These are phyloP conservation scores for Macrobrachium rosenbergii DNA, from an alignment of 1,140 invertebrate species.

Conservation along the genomic window DNA sequence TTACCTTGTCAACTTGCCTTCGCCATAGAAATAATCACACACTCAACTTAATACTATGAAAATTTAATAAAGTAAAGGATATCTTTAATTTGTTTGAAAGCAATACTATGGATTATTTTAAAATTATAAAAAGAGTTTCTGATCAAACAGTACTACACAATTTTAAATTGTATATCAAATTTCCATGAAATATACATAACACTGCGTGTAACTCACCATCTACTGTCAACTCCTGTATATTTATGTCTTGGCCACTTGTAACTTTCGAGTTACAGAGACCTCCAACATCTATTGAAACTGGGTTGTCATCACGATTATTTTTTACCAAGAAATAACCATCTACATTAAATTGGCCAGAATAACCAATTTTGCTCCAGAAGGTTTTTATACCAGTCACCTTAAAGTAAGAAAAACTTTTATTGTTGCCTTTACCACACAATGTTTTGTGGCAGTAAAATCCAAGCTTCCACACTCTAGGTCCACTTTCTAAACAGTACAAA, in stretches of 20 bases:
- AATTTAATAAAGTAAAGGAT: too few relatives aligned
- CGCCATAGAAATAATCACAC: too few relatives aligned
- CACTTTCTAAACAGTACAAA: background rate
- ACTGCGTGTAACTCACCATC: background rate
- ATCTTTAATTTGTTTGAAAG: too few relatives aligned
- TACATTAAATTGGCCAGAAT: background rate
- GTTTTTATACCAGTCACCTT: slow-evolving; percentile 31
- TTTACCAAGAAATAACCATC: background rate
- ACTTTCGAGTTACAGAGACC: background rate
- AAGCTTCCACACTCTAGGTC: background rate
- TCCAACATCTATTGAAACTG: slow-evolving; percentile 24
- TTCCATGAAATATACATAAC: background rate
- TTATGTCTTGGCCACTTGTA: background rate
- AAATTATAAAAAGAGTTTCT: background rate
- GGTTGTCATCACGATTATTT: background rate
- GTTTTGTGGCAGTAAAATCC: background rate
- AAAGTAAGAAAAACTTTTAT: background rate
- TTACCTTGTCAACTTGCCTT: too few relatives aligned
- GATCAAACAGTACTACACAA: background rate
- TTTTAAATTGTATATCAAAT: background rate
- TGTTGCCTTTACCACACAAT: background rate
- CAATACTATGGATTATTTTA: too few relatives aligned
- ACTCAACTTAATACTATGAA: too few relatives aligned
- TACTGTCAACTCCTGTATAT: slow-evolving; percentile 4
- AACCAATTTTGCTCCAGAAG: background rate